These are phyloP conservation scores for Galaxea fascicularis DNA, from an alignment of 92 coral and sea anemone species.

Conservation along the genomic window DNA sequence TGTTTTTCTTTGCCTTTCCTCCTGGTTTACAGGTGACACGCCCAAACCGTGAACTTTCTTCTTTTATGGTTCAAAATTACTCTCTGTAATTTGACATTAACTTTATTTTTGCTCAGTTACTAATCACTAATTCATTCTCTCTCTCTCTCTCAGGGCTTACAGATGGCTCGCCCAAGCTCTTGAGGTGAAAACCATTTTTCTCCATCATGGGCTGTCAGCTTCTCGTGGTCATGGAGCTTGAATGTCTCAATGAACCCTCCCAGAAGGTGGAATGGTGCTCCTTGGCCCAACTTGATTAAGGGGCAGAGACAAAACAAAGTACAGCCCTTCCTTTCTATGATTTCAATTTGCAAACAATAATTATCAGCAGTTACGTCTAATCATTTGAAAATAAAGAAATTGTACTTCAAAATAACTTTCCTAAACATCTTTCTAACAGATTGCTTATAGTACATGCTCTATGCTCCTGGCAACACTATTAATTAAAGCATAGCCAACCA, in stretches of 20 bases:
- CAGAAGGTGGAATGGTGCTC: not conserved
- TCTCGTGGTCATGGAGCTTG: conserved; percentile 14
- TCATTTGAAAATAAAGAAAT: not conserved
- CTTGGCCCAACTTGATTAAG: not conserved
- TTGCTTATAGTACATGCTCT: not conserved
- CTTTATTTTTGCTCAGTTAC: not conserved
- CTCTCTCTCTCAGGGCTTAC: conserved; percentile 7
- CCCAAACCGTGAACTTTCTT: not conserved
- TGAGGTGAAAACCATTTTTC: not conserved
- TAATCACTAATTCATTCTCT: not conserved
- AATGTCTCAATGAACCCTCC: not conserved
- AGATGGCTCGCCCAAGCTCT: conserved; percentile 7
- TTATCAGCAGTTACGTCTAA: too few relatives aligned
- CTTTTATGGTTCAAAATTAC: not conserved
- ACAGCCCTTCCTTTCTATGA: not conserved
- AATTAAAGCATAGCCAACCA: not conserved
- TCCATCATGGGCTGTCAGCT: conserved; percentile 13
- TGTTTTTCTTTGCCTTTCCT: not conserved
- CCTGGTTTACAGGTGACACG: not conserved
- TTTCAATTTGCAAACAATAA: too few relatives aligned
- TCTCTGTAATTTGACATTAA: not conserved
- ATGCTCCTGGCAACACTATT: not conserved
- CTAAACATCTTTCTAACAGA: not conserved
- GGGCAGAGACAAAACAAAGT: not conserved
- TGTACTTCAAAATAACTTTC: too few relatives aligned